Conservation (phyloP, 2,797 vertebrate genomes). For the Myotis pilosus region DNA sequence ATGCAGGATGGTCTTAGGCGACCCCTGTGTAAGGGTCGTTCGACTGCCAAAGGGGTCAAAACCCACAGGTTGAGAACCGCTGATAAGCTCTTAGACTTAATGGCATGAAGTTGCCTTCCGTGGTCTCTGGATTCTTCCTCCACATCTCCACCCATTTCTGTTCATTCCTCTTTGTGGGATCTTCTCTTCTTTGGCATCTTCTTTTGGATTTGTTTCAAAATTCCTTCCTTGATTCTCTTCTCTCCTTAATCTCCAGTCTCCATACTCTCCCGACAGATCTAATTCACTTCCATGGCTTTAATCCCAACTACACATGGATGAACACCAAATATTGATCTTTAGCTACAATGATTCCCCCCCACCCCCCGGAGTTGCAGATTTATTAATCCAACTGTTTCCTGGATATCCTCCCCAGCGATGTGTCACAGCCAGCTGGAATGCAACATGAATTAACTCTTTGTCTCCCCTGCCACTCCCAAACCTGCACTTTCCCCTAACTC, state of each 20-base stretch:
- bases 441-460: neutral
- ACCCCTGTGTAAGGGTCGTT: too few relatives aligned
- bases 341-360: neutral
- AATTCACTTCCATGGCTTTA: neutral
- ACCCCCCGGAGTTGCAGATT: neutral
- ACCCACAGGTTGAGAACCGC: too few relatives aligned
- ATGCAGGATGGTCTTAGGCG: too few relatives aligned
- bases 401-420: neutral
- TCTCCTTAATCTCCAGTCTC: neutral
- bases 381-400: neutral
- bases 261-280: neutral
- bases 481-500: neutral
- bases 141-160: neutral
- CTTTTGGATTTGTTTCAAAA: neutral
- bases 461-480: neutral
- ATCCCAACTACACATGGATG: neutral
- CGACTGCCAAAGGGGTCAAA: too few relatives aligned
- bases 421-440: neutral
- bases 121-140: neutral
- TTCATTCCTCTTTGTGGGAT: neutral
- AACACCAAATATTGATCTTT: neutral
- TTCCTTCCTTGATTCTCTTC: neutral
- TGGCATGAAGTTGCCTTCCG: neutral
- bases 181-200: neutral
- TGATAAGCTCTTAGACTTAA: neutral